Evolutionary conservation across 1,140 invertebrate species (phyloP).

Genomic region (Tetraneura akinire): DNA sequence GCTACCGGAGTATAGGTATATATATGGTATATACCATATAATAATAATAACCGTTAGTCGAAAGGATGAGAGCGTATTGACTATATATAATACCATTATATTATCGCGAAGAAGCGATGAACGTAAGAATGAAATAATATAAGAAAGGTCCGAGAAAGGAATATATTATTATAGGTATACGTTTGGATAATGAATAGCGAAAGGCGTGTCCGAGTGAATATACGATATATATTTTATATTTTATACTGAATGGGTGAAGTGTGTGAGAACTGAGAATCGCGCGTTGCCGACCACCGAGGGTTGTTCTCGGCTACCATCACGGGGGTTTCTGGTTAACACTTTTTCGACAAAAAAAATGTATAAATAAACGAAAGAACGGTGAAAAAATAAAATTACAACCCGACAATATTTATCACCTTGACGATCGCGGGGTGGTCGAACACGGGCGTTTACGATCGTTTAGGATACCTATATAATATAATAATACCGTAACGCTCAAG

Average conservation of each 20-base stretch:
- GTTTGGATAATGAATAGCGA: too few relatives aligned
- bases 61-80: constrained; percentile 11
- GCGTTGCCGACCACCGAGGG: constrained; percentile 39
- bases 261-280: constrained; percentile 46
- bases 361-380: too few relatives aligned
- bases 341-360: constrained; percentile 41
- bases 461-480: too few relatives aligned
- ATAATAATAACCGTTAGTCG: constrained; percentile 18
- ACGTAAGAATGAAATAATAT: background rate
- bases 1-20: constrained; percentile 4
- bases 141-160: too few relatives aligned
- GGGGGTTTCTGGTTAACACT: constrained; percentile 40
- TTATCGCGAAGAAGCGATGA: background rate
- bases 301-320: background rate
- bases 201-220: constrained; percentile 16
- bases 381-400: constrained; percentile 13
- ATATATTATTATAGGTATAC: too few relatives aligned
- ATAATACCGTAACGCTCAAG: too few relatives aligned
- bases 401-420: constrained; percentile 36
- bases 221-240: too few relatives aligned
- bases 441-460: constrained; percentile 34
- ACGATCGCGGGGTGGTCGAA: constrained; percentile 37
- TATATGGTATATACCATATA: too few relatives aligned
- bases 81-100: too few relatives aligned
- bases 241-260: too few relatives aligned